Conservation (phyloP, 2,113 vertebrate genomes). For the Thryonomys swinderianus region DNA sequence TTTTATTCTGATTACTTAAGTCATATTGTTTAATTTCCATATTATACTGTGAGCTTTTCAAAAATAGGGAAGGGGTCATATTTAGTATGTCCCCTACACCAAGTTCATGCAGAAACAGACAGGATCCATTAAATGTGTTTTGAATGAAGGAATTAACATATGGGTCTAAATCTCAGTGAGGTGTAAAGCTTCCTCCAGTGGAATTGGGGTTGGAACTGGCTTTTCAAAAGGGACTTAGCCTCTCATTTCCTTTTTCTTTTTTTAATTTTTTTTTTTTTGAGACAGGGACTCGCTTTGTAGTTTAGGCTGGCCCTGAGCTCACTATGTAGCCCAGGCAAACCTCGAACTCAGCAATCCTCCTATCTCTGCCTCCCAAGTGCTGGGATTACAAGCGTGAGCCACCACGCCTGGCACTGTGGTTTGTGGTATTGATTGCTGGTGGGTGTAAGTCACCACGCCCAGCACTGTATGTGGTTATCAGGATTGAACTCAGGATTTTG, state of each 20-base stretch:
- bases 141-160: slow-evolving; percentile 32
- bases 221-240: slow-evolving; percentile 20
- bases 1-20: slow-evolving; percentile 25
- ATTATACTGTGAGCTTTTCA: slow-evolving; percentile 47
- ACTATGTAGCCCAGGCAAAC: no score
- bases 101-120: neutral
- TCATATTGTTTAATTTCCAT: neutral
- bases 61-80: neutral
- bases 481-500: no score
- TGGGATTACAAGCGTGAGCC: no score
- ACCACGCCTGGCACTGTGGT: no score
- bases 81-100: neutral
- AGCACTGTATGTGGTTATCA: no score
- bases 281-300: no score
- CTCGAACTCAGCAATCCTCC: no score
- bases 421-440: no score
- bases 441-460: no score
- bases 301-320: no score
- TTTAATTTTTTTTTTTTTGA: no score
- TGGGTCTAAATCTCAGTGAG: slow-evolving; percentile 2
- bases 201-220: neutral
- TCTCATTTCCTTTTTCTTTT: slow-evolving; percentile 49
- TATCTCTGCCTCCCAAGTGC: no score
- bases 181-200: neutral
- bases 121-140: slow-evolving; percentile 13